Base-by-base conservation (phyloP, 2,113 vertebrate genomes). In the Corydoras maculifer region DNA sequence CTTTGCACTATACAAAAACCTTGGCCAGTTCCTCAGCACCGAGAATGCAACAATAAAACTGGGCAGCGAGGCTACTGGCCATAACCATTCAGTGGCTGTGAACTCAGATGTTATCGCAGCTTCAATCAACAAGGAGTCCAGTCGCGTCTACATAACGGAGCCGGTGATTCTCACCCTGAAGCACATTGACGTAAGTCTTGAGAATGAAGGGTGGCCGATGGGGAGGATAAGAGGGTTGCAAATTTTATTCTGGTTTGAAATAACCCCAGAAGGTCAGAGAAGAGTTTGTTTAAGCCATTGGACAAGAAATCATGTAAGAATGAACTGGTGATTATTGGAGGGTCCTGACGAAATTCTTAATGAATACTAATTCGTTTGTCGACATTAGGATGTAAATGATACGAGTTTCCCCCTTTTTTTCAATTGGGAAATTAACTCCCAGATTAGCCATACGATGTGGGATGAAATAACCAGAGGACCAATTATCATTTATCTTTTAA, bases 61-160 rank as follows among this genome's bases (percentile, higher is more conserved):
- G 64, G 91, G 90, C 70, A 88, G 89, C 0, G 94, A 99, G 64
- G 87, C 89, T 3, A 85, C 81, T 1, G 91, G 93, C 35, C 91
- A 91, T 58, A 99, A 98, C 71, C 90, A 90, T 82, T 94, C 95
- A 0, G 93, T 98, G 12, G 93, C 94, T 0, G 96, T 99, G 81
- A 99, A 98, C 82, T 98, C 97, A 0, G 93, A 97, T 75, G 92
- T 99, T 90, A 95, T 99, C 35, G 93, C 97, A 0, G 95, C 97
- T 66, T 98, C 97, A 2, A 95, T 99, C 89, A 99, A 98, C 88
- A 99, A 99, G 81, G 96, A 99, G 86, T 99, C 96, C 58, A 99
- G 95, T 88, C 91, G 97, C 0, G 94, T 99, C 12, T 98, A 93
- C 88, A 90, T 98, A 84, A 95, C 94, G 1, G 95, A 99, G 74